phyloP scores from a whole-genome alignment of 2,888 invertebrate species.

The Metacarcinus magister region DNA sequence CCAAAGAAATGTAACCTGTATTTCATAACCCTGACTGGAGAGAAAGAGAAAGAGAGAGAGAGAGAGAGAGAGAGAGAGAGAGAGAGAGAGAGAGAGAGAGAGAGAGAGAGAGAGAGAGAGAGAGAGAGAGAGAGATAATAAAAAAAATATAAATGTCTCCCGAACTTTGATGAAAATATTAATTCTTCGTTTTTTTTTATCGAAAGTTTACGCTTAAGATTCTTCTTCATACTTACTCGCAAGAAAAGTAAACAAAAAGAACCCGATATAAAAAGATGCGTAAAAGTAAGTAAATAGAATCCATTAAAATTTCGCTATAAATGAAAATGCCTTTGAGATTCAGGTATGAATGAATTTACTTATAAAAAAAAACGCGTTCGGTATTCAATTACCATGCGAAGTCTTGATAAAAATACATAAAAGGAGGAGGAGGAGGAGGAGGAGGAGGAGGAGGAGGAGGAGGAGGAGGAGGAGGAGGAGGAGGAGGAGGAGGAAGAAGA shows the following conservation, averaged over 20 bases:
- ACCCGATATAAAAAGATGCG: not conserved
- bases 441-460: not conserved
- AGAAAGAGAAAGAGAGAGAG: too few relatives aligned
- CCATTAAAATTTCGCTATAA: not conserved
- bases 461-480: not conserved
- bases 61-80: not conserved
- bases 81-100: not conserved
- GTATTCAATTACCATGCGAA: not conserved
- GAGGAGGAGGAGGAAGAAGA: not conserved
- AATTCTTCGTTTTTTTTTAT: too few relatives aligned
- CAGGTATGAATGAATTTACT: not conserved
- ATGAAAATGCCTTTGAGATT: not conserved
- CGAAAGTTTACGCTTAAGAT: too few relatives aligned
- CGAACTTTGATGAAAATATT: too few relatives aligned
- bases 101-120: conserved; percentile 54
- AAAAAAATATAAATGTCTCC: too few relatives aligned
- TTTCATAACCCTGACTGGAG: too few relatives aligned
- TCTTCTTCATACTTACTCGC: not conserved
- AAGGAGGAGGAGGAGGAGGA: not conserved
- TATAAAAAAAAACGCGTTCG: not conserved
- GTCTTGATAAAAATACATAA: conserved; percentile 21
- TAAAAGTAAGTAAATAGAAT: not conserved
- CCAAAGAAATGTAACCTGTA: too few relatives aligned
- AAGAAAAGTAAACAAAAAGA: not conserved
- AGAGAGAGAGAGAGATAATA: conserved; percentile 1